A percentile compares a stretch with the other conserved stretches of the same genome.
phyloP scores from a whole-genome alignment of 1,140 invertebrate species.

The Pseudomyrmex gracilis region DNA sequence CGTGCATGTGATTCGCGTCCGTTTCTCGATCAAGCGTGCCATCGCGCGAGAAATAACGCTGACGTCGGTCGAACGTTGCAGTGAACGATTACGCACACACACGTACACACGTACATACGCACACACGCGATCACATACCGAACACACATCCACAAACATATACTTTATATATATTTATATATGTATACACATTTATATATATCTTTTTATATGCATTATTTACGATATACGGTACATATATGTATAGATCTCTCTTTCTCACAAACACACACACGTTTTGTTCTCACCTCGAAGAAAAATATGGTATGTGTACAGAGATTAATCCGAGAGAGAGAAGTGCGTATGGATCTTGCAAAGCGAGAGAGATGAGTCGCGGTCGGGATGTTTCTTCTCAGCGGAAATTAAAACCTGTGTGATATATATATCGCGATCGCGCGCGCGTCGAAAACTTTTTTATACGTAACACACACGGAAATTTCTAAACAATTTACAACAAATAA shows the following conservation, averaged over 20 bases:
- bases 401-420: conserved; percentile 34
- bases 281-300: conserved; percentile 68
- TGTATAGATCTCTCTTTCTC: conserved; percentile 24
- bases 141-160: not conserved
- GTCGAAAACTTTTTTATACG: not conserved
- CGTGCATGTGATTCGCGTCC: conserved; percentile 12
- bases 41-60: conserved; percentile 54
- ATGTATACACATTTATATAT: conserved; percentile 49
- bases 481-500: conserved; percentile 26
- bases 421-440: not conserved
- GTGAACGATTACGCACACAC: conserved; percentile 24
- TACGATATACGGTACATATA: conserved; percentile 19
- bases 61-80: conserved; percentile 46
- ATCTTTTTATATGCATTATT: conserved; percentile 39
- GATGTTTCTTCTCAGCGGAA: conserved; percentile 45
- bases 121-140: not conserved
- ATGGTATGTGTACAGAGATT: conserved; percentile 68
- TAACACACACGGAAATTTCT: not conserved
- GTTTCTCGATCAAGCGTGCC: conserved; percentile 42
- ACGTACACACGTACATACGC: not conserved
- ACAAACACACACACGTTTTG: conserved; percentile 46
- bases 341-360: conserved; percentile 22
- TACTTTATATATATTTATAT: conserved; percentile 13
- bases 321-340: conserved; percentile 24
- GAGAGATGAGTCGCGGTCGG: conserved; percentile 11